Base-by-base conservation (phyloP, 2,113 vertebrate genomes). In the Pavo muticus region DNA sequence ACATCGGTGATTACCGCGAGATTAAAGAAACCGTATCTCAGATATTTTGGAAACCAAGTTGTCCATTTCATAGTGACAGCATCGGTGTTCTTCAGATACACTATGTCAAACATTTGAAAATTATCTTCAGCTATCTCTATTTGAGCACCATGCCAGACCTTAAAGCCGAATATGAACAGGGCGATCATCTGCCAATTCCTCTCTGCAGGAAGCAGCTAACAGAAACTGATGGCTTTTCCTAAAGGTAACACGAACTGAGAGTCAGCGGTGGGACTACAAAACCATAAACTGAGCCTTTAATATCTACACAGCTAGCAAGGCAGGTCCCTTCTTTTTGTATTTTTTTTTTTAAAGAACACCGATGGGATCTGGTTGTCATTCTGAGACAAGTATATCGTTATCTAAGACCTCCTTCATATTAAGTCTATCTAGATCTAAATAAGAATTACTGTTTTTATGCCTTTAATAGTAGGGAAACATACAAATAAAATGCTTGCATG, bases 271-370 rank as follows among this genome's bases (percentile, higher is more conserved):
- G 91, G 84, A 93, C 57, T 64, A 32, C 37, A 78, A 91, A 85
- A 83, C 67, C 63, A 82, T 59, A 27, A 93, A 86, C 50, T 74
- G 47, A 92, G 52, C 19, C 67, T 19, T 30, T 18, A 37, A 37
- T 96, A 72, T 95, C 93, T 91, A 95, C 77, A 91, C 91, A 97
- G 90, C 95, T 95, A 85, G 0, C 0, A 88, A 21, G 80, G 81
- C 59, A 77, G 45, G 67, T 75, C 52, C 52, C 68, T 74, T 45
- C 7, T 18, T 45, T 45, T 4, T 47, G 20, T 21, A 47, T 48
- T 48, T 48, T 11, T 24, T 50, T 50, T 24, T 50, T 13, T 50
- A n/a, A n/a, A 20, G 32, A 57, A 77, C 21, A 47, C 40, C 71
- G 60, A 86, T 68, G 29, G 45, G 37, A 76, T 68, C 88, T 78